Conservation (phyloP, 1,140 invertebrate genomes). For the Drosophila paulistorum region DNA sequence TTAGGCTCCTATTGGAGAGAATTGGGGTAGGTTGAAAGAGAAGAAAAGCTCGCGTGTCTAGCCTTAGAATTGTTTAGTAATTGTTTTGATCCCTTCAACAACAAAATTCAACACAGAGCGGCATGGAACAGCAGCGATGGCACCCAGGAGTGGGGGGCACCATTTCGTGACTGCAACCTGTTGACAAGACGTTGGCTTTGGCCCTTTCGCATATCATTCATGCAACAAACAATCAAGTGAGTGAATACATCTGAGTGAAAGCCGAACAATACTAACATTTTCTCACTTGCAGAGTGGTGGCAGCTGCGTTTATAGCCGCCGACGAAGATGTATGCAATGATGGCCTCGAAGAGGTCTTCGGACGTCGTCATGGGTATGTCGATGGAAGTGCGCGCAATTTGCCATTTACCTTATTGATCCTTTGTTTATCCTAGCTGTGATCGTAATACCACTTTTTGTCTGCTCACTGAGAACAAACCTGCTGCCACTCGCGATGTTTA, state of each 20-base stretch:
- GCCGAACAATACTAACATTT: slow-evolving; percentile 3
- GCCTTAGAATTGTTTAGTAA: slow-evolving; percentile 41
- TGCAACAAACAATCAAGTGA: slow-evolving; percentile 78
- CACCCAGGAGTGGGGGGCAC: slow-evolving; percentile 79
- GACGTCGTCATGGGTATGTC: slow-evolving; percentile 75
- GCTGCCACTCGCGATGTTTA: slow-evolving; percentile 77
- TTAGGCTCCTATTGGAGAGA: slow-evolving; percentile 82
- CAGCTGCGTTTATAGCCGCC: slow-evolving; percentile 81
- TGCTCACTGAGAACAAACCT: slow-evolving; percentile 71
- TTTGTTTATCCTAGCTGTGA: slow-evolving; percentile 61
- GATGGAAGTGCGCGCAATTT: too few species aligned
- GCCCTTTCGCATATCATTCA: slow-evolving; percentile 82
- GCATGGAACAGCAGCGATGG: slow-evolving; percentile 82
- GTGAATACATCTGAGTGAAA: neutral
- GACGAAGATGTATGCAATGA: slow-evolving; percentile 82
- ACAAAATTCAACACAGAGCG: slow-evolving; percentile 41
- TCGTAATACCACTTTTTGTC: slow-evolving; percentile 82
- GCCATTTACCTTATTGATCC: neutral
- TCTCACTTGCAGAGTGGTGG: slow-evolving; percentile 72
- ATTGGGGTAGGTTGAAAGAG: slow-evolving; percentile 59
- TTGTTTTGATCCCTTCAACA: slow-evolving; percentile 25
- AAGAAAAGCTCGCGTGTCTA: neutral
- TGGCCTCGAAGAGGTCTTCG: slow-evolving; percentile 82
- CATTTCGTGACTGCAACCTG: slow-evolving; percentile 82
- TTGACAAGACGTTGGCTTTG: slow-evolving; percentile 79